These are phyloP conservation scores for Drosophila rhopaloa DNA, from an alignment of 1,140 invertebrate species.

Conservation along the genomic window DNA sequence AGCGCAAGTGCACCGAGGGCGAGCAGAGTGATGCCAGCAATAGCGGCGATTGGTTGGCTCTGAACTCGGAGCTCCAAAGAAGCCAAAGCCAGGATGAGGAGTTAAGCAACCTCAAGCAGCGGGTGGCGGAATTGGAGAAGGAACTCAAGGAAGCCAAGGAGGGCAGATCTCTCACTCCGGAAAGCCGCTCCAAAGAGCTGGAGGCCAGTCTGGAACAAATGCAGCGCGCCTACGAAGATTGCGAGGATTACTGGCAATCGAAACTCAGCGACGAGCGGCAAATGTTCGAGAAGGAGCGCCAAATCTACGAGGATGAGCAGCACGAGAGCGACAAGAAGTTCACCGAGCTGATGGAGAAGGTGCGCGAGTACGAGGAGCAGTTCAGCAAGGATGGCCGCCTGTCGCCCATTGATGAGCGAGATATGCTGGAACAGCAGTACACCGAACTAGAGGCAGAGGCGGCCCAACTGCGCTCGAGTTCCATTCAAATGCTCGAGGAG, in stretches of 20 bases:
- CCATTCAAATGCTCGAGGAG: slow-evolving; percentile 74
- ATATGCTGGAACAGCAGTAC: slow-evolving; percentile 90
- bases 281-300: slow-evolving; percentile 90
- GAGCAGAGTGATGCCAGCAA: slow-evolving; percentile 72
- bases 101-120: slow-evolving; percentile 53
- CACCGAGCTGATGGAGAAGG: slow-evolving; percentile 89
- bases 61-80: slow-evolving; percentile 78
- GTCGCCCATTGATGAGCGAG: slow-evolving; percentile 91
- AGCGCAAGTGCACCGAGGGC: slow-evolving; percentile 85
- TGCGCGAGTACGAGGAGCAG: slow-evolving; percentile 92
- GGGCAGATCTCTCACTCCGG: slow-evolving; percentile 60
- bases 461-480: slow-evolving; percentile 85
- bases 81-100: slow-evolving; percentile 64
- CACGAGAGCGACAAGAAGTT: slow-evolving; percentile 91
- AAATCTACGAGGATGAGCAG: slow-evolving; percentile 91
- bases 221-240: slow-evolving; percentile 91
- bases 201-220: slow-evolving; percentile 90
- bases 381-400: slow-evolving; percentile 87
- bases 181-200: slow-evolving; percentile 87
- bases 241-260: slow-evolving; percentile 93
- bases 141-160: slow-evolving; percentile 30
- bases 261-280: slow-evolving; percentile 92
- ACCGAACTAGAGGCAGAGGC: slow-evolving; percentile 90
- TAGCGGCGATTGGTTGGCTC: slow-evolving; percentile 83
- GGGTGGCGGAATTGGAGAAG: slow-evolving; percentile 70